phyloP scores from a whole-genome alignment of 1,140 invertebrate species.

The Stratiolaelaps scimitus region DNA sequence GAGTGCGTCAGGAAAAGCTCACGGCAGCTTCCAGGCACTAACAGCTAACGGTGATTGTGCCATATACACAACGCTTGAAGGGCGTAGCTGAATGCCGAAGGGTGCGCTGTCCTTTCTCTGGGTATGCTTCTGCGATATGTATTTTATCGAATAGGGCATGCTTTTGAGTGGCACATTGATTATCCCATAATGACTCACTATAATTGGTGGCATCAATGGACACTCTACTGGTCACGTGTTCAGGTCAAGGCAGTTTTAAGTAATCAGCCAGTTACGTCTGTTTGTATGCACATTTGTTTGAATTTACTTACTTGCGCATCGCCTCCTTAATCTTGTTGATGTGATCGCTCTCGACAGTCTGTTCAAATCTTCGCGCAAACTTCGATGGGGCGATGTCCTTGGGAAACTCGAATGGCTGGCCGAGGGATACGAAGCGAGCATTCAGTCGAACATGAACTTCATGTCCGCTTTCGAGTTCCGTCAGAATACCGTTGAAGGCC shows the following conservation, averaged over 20 bases:
- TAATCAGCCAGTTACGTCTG: not conserved
- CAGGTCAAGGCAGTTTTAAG: not conserved
- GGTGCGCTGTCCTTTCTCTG: no score
- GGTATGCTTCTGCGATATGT: no score
- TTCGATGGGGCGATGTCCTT: conserved; percentile 6
- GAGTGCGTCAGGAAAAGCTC: no score
- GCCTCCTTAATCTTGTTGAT: not conserved
- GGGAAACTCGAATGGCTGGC: not conserved
- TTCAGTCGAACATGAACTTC: not conserved
- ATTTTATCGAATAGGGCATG: no score
- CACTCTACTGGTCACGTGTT: not conserved
- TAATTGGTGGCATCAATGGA: not conserved
- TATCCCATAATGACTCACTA: not conserved
- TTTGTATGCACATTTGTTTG: not conserved
- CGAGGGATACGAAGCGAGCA: not conserved
- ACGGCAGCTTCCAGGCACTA: no score
- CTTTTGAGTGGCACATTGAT: no score
- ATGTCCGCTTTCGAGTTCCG: not conserved
- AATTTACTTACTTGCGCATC: not conserved
- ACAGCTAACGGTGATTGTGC: no score
- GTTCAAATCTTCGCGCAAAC: not conserved
- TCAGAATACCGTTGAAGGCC: not conserved
- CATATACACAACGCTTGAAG: no score
- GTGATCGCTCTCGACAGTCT: not conserved
- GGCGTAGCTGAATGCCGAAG: no score